These are phyloP conservation scores for Climacteris rufus DNA, from an alignment of 2,113 vertebrate species.

Conservation along the genomic window DNA sequence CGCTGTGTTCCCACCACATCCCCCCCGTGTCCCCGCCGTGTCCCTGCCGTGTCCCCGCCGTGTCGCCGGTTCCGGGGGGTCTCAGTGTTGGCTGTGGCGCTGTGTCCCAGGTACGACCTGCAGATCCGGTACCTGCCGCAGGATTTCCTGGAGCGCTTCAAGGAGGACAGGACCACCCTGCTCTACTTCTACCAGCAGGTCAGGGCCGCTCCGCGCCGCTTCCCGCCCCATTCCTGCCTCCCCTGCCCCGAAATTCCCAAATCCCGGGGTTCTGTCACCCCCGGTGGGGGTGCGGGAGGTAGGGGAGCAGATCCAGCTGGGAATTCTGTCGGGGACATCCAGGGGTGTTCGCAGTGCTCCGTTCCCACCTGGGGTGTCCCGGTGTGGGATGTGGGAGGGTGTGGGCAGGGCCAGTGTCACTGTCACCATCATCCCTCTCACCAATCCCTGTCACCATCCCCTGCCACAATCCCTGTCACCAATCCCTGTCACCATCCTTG, in stretches of 20 bases:
- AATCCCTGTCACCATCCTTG: background rate
- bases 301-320: too few relatives aligned
- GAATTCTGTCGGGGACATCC: too few relatives aligned
- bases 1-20: too few relatives aligned
- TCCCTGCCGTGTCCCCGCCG: too few relatives aligned
- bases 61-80: too few relatives aligned
- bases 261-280: too few relatives aligned
- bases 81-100: too few relatives aligned
- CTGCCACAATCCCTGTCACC: background rate
- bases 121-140: background rate
- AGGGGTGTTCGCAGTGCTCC: background rate
- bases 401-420: background rate
- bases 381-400: rapidly evolving
- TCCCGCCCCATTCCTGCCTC: too few relatives aligned
- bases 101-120: background rate
- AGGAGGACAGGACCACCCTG: background rate
- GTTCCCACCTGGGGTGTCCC: background rate
- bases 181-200: background rate
- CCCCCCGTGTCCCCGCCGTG: too few relatives aligned
- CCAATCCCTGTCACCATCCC: background rate
- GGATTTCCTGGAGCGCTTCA: background rate
- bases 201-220: too few relatives aligned
- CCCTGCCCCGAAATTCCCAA: too few relatives aligned
- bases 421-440: background rate
- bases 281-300: too few relatives aligned